phyloP scores from a whole-genome alignment of 2,113 vertebrate species.

The Aphyosemion australe region DNA sequence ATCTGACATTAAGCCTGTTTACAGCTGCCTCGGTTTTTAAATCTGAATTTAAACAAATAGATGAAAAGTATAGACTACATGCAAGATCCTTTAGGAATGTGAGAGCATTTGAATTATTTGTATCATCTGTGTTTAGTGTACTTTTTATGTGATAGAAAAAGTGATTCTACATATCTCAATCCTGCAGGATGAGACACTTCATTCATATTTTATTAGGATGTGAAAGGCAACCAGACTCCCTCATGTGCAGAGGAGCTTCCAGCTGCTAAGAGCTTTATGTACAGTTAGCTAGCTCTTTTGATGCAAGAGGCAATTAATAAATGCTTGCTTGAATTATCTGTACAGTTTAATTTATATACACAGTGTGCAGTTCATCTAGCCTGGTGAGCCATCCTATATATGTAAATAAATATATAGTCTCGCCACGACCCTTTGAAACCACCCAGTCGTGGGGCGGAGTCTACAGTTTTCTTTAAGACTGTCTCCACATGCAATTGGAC shows the following conservation, averaged over 20 bases:
- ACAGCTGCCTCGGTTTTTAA: background rate
- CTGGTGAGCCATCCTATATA: too few species aligned
- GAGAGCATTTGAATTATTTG: background rate
- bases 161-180: background rate
- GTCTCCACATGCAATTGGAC: too few species aligned
- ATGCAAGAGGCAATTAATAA: background rate
- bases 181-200: slow-evolving; percentile 4
- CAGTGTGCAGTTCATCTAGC: background rate
- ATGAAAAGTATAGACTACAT: background rate
- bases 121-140: background rate
- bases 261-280: background rate
- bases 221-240: background rate
- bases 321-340: background rate
- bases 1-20: background rate
- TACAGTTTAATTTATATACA: background rate
- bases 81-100: background rate
- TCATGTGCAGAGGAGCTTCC: slow-evolving; percentile 1
- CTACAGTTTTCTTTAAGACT: too few species aligned
- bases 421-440: too few species aligned
- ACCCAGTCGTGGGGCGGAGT: too few species aligned
- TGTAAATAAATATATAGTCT: too few species aligned
- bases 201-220: slow-evolving; percentile 11
- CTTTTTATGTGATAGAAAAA: background rate
- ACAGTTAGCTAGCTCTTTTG: background rate
- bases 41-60: background rate